These are phyloP conservation scores for Nephrocerus scutellatus DNA, from an alignment of 2,888 invertebrate species.

Conservation along the genomic window DNA sequence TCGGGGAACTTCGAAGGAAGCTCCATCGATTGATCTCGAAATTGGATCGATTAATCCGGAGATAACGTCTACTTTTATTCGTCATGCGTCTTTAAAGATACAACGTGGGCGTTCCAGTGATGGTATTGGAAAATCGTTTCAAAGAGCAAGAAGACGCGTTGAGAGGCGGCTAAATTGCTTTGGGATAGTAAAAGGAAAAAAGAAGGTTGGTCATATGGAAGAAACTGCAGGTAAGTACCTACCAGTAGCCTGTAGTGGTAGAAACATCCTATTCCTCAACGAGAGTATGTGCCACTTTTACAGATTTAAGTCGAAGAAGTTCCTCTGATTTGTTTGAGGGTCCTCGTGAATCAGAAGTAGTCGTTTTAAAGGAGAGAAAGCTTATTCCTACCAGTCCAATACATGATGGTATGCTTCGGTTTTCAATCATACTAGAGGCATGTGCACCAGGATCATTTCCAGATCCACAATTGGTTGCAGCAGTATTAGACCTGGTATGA, in stretches of 20 bases:
- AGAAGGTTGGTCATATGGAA: conserved; percentile 81
- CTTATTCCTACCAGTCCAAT: conserved; percentile 72
- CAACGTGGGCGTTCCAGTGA: conserved; percentile 46
- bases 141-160: conserved; percentile 78
- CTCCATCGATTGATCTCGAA: conserved; percentile 51
- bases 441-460: conserved; percentile 95
- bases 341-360: conserved; percentile 78
- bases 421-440: conserved; percentile 89
- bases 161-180: conserved; percentile 83
- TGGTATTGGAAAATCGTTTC: conserved; percentile 59
- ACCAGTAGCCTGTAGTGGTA: no score
- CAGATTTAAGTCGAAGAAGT: conserved; percentile 70
- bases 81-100: conserved; percentile 49
- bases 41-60: conserved; percentile 54
- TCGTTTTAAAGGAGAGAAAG: conserved; percentile 79
- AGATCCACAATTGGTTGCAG: conserved; percentile 91
- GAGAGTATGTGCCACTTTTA: no score
- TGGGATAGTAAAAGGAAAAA: conserved; percentile 77
- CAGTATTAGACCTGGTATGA: conserved; percentile 83
- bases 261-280: no score
- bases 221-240: conserved; percentile 75
- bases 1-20: conserved; percentile 53
- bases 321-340: conserved; percentile 75
- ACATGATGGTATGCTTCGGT: conserved; percentile 80
- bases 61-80: conserved; percentile 53